Evolutionary conservation across 2,797 vertebrate species (phyloP), one percentile per base, ranked within the genome.

Genomic region (Leucoraja ocellata): DNA sequence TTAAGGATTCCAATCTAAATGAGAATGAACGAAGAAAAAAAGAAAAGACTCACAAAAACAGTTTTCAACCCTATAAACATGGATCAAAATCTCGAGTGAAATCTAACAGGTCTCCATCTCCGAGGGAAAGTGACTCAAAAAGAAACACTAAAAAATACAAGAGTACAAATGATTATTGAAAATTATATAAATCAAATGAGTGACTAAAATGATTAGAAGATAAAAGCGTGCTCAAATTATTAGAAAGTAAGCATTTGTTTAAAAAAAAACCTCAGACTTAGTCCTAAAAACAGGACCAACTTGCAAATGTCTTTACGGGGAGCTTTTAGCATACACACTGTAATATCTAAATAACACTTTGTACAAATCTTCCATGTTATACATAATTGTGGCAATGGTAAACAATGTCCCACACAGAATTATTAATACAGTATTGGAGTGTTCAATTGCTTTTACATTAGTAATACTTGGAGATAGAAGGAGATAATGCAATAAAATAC

Each of bases 31-130:
- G n/a, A 39, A 39, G 94, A 95, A 94, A 93, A 96, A 96, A 93
- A 96, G 96, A 94, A 76, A 95, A 94, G 93, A 94, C 95, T 68
- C 96, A 96, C 96, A 96, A 96, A 93, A 94, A 74, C 94, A 94
- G 96, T 94, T 93, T 94, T 84, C 96, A 97, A 32, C 76, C 93
- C 18, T 79, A 97, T 21, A 96, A 95, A 80, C 96, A 94, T 93
- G 94, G 95, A 94, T 94, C 95, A 93, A 96, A 94, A 36, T 91
- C 95, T 25, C 95, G 95, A 39, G 95, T 95, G 94, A 94, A 95
- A 4, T 93, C 93, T 93, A 95, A 94, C 93, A 94, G 93, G 93
- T 97, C 97, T 23, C 96, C 96, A 73, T 91, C 90, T 92, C 90
- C 36, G 54, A 74, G 71, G 46, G 5, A 74, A 92, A 92, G 32